Base-by-base conservation (phyloP, 2,888 invertebrate species). In the Acheta domesticus region DNA sequence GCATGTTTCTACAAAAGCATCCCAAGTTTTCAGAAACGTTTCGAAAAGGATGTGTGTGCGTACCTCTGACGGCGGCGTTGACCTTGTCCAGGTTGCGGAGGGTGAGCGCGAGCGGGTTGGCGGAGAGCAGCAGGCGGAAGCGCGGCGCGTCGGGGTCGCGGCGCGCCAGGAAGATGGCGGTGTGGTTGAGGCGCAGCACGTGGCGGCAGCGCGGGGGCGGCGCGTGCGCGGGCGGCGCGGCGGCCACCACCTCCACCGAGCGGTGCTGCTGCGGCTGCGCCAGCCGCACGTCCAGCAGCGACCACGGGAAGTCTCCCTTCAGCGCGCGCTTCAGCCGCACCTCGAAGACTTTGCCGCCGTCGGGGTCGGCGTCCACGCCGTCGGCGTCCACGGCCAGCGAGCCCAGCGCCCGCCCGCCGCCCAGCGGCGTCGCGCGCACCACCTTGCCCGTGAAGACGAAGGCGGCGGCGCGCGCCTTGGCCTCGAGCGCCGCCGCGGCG, bases 21-120 rank as follows among this genome's bases (percentile, higher is more conserved):
- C 2, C n/a, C n/a, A n/a, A n/a, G n/a, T n/a, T n/a, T n/a, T n/a
- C n/a, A n/a, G n/a, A n/a, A n/a, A n/a, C n/a, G n/a, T n/a, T n/a
- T n/a, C n/a, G 62, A 62, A 62, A 4, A 16, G 19, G 2, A 62
- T 62, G 62, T 4, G 5, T 62, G 14, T 0, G 4, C 86, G 88
- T 86, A 89, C 89, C 89, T 89, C 89, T 89, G 49, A 89, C 89
- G 83, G 89, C 89, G 76, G 89, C 89, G 83, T 89, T 89, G 79
- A 90, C 86, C 84, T 89, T 86, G 82, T 89, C 89, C 84, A 90
- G 86, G 84, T 89, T 89, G 83, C 89, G 89, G 49, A 89, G 86
- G 4, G 89, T 89, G 82, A 90, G 84, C 8, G 89, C 89, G 81
- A 90, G 87, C n/a, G 89, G 89, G 83, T 89, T 88, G 77, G 88